Percentiles rank a stretch among this genome's conserved stretches.
Conservation (phyloP, 2,113 vertebrate species). For the Thermophis baileyi region DNA sequence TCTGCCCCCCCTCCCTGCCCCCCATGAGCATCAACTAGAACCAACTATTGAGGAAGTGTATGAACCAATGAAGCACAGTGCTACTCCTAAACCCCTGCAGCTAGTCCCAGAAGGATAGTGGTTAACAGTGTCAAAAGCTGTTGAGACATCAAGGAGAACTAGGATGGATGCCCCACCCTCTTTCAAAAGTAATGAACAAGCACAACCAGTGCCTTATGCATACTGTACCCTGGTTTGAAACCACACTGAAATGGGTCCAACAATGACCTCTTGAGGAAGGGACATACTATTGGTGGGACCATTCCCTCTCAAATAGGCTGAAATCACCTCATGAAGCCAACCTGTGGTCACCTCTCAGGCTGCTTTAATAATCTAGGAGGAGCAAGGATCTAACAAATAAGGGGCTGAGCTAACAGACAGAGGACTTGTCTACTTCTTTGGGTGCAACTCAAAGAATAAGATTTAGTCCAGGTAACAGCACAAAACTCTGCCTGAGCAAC, state of each 20-base stretch:
- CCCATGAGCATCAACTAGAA: background rate
- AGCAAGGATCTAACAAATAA: background rate
- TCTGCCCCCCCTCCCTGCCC: fast-evolving
- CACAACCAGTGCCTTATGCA: background rate
- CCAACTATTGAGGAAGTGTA: background rate
- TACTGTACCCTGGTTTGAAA: background rate
- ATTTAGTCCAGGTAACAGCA: background rate
- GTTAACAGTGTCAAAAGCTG: background rate
- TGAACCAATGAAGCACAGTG: background rate
- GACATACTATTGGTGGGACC: background rate
- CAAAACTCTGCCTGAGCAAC: background rate
- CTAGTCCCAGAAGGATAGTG: background rate
- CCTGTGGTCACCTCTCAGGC: background rate
- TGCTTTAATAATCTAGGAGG: background rate
- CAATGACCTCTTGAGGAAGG: background rate
- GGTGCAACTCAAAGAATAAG: background rate
- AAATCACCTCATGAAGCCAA: background rate
- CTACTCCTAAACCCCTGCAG: background rate
- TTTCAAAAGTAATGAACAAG: background rate
- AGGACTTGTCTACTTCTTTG: background rate
- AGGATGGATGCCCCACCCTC: background rate
- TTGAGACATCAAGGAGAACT: background rate
- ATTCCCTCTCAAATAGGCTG: background rate
- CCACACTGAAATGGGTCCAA: background rate
- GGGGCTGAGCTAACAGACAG: background rate